Conservation (phyloP, 2,797 vertebrate species). For the Cryptoprocta ferox region DNA sequence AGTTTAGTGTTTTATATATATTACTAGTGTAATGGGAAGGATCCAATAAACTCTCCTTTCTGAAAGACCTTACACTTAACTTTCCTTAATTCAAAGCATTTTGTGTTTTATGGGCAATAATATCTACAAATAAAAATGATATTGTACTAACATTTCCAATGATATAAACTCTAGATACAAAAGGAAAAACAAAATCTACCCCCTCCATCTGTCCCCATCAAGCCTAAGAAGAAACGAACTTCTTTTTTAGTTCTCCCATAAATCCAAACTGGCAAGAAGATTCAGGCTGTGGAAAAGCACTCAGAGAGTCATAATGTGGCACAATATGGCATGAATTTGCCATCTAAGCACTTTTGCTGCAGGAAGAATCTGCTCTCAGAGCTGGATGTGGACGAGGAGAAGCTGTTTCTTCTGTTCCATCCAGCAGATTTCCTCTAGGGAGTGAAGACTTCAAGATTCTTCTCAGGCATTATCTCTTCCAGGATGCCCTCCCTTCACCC, state of each 20-base stretch:
- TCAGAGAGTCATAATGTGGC: not conserved
- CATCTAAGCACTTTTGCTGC: not conserved
- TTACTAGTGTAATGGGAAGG: not conserved
- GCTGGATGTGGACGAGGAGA: conserved; percentile 19
- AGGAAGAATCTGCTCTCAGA: conserved; percentile 36
- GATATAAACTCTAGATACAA: not conserved
- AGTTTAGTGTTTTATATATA: not conserved
- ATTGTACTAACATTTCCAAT: not conserved
- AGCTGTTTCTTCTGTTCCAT: not conserved
- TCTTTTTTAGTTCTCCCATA: not conserved
- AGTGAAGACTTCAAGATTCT: not conserved
- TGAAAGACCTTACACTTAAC: not conserved
- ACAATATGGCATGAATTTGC: not conserved
- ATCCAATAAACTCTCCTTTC: conserved; percentile 2
- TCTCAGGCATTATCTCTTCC: not conserved
- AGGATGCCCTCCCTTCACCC: not conserved
- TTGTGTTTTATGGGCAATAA: not conserved
- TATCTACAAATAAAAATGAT: not conserved
- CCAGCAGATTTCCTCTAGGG: not conserved
- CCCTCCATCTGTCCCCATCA: not conserved
- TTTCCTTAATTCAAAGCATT: conserved; percentile 26
- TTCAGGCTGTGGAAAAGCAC: not conserved
- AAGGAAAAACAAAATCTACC: not conserved
- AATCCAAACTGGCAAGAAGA: not conserved
- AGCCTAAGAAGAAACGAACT: not conserved